Base-by-base conservation (phyloP, 1,140 invertebrate species). In the Scaptomyza graminum region DNA sequence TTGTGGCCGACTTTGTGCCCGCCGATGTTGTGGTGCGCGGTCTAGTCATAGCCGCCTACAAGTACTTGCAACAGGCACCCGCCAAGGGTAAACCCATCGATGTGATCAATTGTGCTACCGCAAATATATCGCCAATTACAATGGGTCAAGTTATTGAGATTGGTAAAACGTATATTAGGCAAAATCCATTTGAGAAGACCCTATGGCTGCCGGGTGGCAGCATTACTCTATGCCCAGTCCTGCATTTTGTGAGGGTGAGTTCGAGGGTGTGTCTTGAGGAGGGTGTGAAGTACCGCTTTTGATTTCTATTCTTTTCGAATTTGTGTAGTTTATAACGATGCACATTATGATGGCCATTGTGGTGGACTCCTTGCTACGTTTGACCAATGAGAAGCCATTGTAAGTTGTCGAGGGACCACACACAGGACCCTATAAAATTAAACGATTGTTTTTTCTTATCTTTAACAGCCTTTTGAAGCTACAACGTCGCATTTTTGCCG, bases 11-110 rank as follows among this genome's bases (percentile, higher is more conserved):
- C 91, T 95, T 96, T 55, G 94, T 98, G 11, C 97, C 98, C 0
- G 97, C 97, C 0, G 98, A 99, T 90, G 83, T 97, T 1, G 95
- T 95, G 0, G 95, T 96, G n/a, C 97, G 97, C 81, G 93, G 94
- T 1, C 94, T 98, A 78, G 94, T 99, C 22, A 93, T 94, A 2
- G 93, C 94, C 0, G 94, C 95, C 0, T 97, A 96, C 95, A 93
- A 95, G 59, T 94, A 60, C n/a, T 41, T 88, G 4, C 6, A 44
- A 6, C 16, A 64, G n/a, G 8, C 79, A 0, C 25, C 67, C 0
- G 15, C 50, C 7, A 63, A 51, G 28, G 63, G 18, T 8, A 28
- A 60, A 3, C 89, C 90, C 44, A 92, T 93, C 25, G 87, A 93
- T 1, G 94, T 96, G 8, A 95, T 95, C 78, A 96, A 96, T 76